These are phyloP conservation scores for Zoanthus sansibaricus DNA, from an alignment of 92 coral and sea anemone genomes.

Conservation along the genomic window DNA sequence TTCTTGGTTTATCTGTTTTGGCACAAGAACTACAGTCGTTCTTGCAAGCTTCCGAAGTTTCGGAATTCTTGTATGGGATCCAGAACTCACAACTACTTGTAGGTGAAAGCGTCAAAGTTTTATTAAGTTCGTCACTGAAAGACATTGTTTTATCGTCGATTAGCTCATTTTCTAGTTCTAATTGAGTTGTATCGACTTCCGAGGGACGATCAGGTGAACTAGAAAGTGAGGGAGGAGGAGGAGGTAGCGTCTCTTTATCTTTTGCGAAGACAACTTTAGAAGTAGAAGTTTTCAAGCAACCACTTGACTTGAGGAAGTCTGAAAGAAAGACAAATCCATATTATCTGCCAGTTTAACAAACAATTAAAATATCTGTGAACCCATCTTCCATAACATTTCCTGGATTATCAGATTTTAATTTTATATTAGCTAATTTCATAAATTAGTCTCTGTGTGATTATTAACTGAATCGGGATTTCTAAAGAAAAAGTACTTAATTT, in stretches of 20 bases:
- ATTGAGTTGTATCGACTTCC: background rate
- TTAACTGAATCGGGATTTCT: too few relatives aligned
- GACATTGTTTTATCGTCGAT: background rate
- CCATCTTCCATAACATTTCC: too few relatives aligned
- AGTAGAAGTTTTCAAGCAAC: slow-evolving; percentile 23
- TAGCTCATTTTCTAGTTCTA: background rate
- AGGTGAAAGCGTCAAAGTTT: slow-evolving; percentile 27
- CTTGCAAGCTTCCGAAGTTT: slow-evolving; percentile 2
- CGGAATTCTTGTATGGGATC: slow-evolving; percentile 39
- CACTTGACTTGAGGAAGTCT: slow-evolving; percentile 26
- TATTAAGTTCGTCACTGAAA: slow-evolving; percentile 12
- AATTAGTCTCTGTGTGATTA: too few relatives aligned
- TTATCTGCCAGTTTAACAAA: too few relatives aligned
- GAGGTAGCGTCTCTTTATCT: slow-evolving; percentile 6
- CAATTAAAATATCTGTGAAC: too few relatives aligned
- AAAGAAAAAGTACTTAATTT: too few relatives aligned
- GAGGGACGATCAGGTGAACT: background rate
- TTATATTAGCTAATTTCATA: too few relatives aligned
- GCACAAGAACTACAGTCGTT: background rate
- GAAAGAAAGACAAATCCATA: background rate
- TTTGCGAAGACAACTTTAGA: slow-evolving; percentile 7
- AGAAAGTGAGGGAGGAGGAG: slow-evolving; percentile 32
- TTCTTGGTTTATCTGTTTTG: background rate
- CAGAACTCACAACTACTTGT: slow-evolving; percentile 21
- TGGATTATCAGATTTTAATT: too few relatives aligned